phyloP scores from a whole-genome alignment of 2,888 invertebrate species.

The Pyralis farinalis region DNA sequence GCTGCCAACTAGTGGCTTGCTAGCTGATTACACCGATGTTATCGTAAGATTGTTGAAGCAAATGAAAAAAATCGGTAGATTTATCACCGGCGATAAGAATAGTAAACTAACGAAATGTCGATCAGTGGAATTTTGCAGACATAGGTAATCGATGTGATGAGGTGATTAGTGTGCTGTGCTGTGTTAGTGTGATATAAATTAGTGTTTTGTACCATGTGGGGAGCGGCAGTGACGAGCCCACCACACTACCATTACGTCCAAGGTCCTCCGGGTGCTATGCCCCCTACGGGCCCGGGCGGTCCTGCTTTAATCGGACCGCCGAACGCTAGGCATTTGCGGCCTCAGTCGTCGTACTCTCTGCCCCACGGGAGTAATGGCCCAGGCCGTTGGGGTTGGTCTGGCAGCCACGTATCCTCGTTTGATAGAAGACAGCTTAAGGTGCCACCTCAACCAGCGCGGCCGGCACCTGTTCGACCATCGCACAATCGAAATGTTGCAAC shows the following conservation, averaged over 20 bases:
- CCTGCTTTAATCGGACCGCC: slow-evolving; percentile 66
- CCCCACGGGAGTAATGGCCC: slow-evolving; percentile 79
- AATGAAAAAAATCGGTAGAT: slow-evolving; percentile 56
- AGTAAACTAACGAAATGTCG: slow-evolving; percentile 46
- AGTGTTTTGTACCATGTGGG: slow-evolving; percentile 66
- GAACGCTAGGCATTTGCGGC: slow-evolving; percentile 56
- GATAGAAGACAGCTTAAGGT: slow-evolving; percentile 71
- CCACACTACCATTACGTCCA: slow-evolving; percentile 71
- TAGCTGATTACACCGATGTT: slow-evolving; percentile 48
- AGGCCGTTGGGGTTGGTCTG: slow-evolving; percentile 78
- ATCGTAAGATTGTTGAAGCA: slow-evolving; percentile 48
- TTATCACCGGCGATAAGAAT: slow-evolving; percentile 52
- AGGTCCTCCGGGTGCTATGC: slow-evolving; percentile 48
- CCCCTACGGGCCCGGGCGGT: slow-evolving; percentile 58
- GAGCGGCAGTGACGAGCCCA: slow-evolving; percentile 69
- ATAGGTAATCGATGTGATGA: slow-evolving; percentile 53
- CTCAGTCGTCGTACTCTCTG: slow-evolving; percentile 76
- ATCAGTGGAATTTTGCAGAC: slow-evolving; percentile 53
- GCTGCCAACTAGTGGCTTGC: slow-evolving; percentile 56
- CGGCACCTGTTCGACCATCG: slow-evolving; percentile 61
- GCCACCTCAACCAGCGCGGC: slow-evolving; percentile 67
- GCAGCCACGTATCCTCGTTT: slow-evolving; percentile 75
- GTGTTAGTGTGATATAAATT: slow-evolving; percentile 47
- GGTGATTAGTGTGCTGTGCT: slow-evolving; percentile 51
- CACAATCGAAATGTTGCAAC: slow-evolving; percentile 53